Conservation (phyloP, 1,140 invertebrate species). For the Chelonus insularis region DNA sequence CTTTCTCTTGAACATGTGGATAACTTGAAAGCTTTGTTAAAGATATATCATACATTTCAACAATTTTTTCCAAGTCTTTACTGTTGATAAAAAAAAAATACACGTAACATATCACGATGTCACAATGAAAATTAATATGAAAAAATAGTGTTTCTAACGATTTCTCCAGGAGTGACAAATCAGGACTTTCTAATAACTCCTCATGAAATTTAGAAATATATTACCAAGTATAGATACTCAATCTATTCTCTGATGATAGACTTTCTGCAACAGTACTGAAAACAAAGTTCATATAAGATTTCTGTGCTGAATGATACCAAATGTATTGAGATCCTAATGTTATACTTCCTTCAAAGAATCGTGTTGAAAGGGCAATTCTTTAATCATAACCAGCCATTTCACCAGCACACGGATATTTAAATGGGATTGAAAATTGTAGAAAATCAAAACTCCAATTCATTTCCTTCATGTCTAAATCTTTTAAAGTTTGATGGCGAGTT, state of each 20-base stretch:
- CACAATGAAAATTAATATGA: conserved; percentile 59
- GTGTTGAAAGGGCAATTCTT: conserved; percentile 50
- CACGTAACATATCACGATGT: conserved; percentile 62
- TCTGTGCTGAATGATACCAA: conserved; percentile 63
- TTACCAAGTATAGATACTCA: conserved; percentile 62
- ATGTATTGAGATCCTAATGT: conserved; percentile 65
- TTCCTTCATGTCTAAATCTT: conserved; percentile 57
- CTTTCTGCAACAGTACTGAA: conserved; percentile 46
- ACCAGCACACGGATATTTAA: conserved; percentile 52
- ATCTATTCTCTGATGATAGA: conserved; percentile 42
- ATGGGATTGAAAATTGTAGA: conserved; percentile 58
- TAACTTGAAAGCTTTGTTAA: conserved; percentile 39
- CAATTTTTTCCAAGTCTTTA: conserved; percentile 32
- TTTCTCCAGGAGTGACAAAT: too few species aligned
- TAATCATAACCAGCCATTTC: conserved; percentile 45
- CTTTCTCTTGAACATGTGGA: conserved; percentile 45
- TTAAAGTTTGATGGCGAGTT: conserved; percentile 49
- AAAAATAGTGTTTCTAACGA: conserved; percentile 52
- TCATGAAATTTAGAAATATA: too few species aligned
- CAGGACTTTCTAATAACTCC: too few species aligned
- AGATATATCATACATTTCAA: conserved; percentile 40
- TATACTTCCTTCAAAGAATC: conserved; percentile 56
- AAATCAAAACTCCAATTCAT: conserved; percentile 63
- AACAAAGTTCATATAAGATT: conserved; percentile 62
- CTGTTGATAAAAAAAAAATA: conserved; percentile 58